These are phyloP conservation scores for Masnerella sp. DNA, from an alignment of 2,888 invertebrate species.

Conservation along the genomic window DNA sequence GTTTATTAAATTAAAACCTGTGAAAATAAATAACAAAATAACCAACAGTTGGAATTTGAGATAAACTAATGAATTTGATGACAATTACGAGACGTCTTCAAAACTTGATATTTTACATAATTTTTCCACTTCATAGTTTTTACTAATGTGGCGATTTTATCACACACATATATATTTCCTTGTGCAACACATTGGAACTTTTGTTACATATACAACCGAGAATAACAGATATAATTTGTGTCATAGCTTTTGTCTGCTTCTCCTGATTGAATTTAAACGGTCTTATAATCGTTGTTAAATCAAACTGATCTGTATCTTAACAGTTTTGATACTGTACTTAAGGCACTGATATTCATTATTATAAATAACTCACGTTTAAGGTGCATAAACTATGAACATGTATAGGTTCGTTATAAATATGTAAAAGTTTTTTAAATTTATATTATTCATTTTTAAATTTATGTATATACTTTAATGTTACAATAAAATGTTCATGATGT, in stretches of 20 bases:
- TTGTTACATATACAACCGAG: slow-evolving; percentile 26
- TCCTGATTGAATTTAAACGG: slow-evolving; percentile 4
- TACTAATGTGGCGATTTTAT: slow-evolving; percentile 33
- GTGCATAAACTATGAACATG: slow-evolving; percentile 32
- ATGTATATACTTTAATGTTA: slow-evolving; percentile 12
- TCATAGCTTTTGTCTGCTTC: not conserved
- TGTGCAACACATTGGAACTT: slow-evolving; percentile 23
- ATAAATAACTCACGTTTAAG: slow-evolving; percentile 15
- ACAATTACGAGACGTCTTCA: slow-evolving; percentile 19
- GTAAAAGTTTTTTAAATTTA: slow-evolving; percentile 16
- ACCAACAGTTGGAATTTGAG: slow-evolving; percentile 41
- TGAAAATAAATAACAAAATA: slow-evolving; percentile 50
- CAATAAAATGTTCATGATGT: slow-evolving; percentile 15
- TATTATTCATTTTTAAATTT: not conserved
- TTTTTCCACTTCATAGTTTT: slow-evolving; percentile 6
- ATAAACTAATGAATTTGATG: slow-evolving; percentile 18
- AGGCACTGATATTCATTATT: slow-evolving; percentile 56
- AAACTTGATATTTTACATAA: slow-evolving; percentile 26
- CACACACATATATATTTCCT: slow-evolving; percentile 19
- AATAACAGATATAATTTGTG: slow-evolving; percentile 37
- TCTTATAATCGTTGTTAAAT: slow-evolving; percentile 15
- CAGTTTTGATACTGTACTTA: slow-evolving; percentile 42
- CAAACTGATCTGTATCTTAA: slow-evolving; percentile 33
- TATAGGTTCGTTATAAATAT: slow-evolving; percentile 21
- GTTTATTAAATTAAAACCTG: slow-evolving; percentile 34